phyloP scores from a whole-genome alignment of 2,888 invertebrate genomes.

The Apotomis turbidana region DNA sequence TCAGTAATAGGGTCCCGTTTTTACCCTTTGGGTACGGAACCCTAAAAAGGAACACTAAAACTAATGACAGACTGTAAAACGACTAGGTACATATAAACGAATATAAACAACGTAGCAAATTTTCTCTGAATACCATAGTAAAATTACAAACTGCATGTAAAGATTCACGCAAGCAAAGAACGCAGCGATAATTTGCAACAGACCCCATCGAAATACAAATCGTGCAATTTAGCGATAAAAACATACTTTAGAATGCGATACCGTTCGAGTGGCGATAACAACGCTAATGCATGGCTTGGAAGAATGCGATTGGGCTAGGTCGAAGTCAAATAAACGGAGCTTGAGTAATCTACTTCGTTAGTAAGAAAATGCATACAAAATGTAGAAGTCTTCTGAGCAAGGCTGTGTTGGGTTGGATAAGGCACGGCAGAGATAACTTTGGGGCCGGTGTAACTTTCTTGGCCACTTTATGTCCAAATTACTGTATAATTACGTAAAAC shows the following conservation, averaged over 20 bases:
- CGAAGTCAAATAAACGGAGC: conserved; percentile 30
- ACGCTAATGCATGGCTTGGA: conserved; percentile 45
- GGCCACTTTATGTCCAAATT: too few species aligned
- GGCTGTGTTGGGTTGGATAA: background rate
- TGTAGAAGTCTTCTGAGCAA: background rate
- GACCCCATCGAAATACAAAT: conserved; percentile 23
- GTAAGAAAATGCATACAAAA: too few species aligned
- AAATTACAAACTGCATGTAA: background rate
- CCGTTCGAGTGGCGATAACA: conserved; percentile 46
- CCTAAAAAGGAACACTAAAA: too few species aligned
- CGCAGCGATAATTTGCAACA: conserved; percentile 15
- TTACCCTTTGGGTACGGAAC: too few species aligned
- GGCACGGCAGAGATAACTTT: too few species aligned
- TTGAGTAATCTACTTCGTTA: background rate
- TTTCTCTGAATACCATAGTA: too few species aligned
- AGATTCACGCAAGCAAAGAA: conserved; percentile 6
- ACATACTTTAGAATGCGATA: conserved; percentile 40
- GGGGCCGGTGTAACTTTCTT: too few species aligned
- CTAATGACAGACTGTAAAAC: too few species aligned
- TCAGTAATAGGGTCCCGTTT: too few species aligned
- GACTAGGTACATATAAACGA: too few species aligned
- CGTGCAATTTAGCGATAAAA: conserved; percentile 42
- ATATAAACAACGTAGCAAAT: too few species aligned
- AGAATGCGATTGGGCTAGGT: conserved; percentile 58
- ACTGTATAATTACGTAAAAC: too few species aligned